These are phyloP conservation scores for Mallotus villosus DNA, from an alignment of 2,797 vertebrate species.

Conservation along the genomic window DNA sequence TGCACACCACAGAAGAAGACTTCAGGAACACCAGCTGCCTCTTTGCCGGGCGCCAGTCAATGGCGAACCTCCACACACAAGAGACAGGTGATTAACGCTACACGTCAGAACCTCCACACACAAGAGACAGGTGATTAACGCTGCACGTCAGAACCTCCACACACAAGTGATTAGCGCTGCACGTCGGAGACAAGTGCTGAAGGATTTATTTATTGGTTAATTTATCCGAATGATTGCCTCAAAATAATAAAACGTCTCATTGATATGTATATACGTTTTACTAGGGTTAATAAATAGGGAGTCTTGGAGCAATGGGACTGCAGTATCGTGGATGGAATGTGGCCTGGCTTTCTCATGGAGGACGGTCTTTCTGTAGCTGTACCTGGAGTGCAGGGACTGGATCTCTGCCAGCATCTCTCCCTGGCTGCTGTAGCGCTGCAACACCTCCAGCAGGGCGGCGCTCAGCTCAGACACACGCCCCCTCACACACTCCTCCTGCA, in stretches of 20 bases:
- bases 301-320: too few relatives aligned
- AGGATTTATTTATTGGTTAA: background rate
- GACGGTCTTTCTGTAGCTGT: conserved; percentile 9
- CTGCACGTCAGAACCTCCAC: conserved; percentile 70
- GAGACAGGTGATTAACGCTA: too few relatives aligned
- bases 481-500: conserved; percentile 46
- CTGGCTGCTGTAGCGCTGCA: conserved; percentile 66
- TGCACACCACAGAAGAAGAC: conserved; percentile 63
- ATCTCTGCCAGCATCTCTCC: conserved; percentile 74
- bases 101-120: conserved; percentile 66
- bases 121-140: too few relatives aligned
- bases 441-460: conserved; percentile 60
- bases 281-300: too few relatives aligned
- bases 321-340: background rate
- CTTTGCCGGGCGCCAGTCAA: conserved; percentile 74
- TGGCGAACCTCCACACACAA: conserved; percentile 66
- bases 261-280: too few relatives aligned
- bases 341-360: background rate
- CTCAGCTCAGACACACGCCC: conserved; percentile 55
- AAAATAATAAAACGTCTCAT: background rate
- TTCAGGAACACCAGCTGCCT: conserved; percentile 73
- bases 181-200: too few relatives aligned
- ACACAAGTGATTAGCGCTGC: background rate
- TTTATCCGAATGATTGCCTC: background rate
- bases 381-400: conserved; percentile 73